phyloP scores from a whole-genome alignment of 2,113 vertebrate genomes.

The Triplophysa dalaica region DNA sequence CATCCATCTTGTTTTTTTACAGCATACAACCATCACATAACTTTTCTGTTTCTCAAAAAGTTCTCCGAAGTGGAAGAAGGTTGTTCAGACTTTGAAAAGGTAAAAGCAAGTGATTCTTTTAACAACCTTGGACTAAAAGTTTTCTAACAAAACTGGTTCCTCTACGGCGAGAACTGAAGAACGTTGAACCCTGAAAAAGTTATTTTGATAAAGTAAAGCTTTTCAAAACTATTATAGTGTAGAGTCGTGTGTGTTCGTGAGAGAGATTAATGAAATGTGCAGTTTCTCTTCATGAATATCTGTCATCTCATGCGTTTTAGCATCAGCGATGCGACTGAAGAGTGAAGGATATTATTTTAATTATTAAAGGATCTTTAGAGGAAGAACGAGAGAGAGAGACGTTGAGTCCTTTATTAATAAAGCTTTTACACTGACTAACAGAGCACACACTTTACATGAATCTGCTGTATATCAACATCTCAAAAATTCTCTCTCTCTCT shows the following conservation, averaged over 20 bases:
- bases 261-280: slow-evolving; percentile 24
- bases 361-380: slow-evolving; percentile 18
- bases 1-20: too few relatives aligned
- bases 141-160: too few relatives aligned
- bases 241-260: not conserved
- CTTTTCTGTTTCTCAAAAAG: too few relatives aligned
- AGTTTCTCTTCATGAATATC: slow-evolving; percentile 26
- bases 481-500: not conserved
- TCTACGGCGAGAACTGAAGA: too few relatives aligned
- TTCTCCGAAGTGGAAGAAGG: too few relatives aligned
- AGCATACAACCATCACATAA: too few relatives aligned
- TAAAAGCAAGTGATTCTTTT: too few relatives aligned
- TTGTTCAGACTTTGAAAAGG: too few relatives aligned
- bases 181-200: too few relatives aligned
- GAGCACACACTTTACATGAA: slow-evolving; percentile 26
- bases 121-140: too few relatives aligned
- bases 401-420: slow-evolving; percentile 27
- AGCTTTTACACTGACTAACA: slow-evolving; percentile 12
- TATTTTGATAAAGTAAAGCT: too few relatives aligned
- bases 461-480: slow-evolving; percentile 23
- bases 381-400: slow-evolving; percentile 21
- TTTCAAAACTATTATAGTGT: too few relatives aligned
- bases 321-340: slow-evolving; percentile 13
- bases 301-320: not conserved
- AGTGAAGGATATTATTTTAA: slow-evolving; percentile 33